Conservation (phyloP, 2,888 invertebrate species). For the Cosmia trapezina region DNA sequence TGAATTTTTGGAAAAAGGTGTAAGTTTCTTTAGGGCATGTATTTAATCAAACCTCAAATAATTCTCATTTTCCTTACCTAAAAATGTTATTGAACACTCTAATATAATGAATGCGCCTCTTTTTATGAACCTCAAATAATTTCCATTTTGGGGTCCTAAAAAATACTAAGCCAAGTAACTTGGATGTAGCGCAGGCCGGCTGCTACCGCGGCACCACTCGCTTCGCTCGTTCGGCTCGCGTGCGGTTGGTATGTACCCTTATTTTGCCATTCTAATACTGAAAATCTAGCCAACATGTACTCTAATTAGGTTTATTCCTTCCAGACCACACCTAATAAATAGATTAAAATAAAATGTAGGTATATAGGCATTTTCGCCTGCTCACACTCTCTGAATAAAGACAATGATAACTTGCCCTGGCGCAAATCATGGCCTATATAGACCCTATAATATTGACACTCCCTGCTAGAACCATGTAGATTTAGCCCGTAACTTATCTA, state of each 20-base stretch:
- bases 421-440: constrained; percentile 18
- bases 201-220: neutral
- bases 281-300: neutral
- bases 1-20: neutral
- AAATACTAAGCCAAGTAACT: too few relatives aligned
- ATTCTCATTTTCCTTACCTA: neutral
- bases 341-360: neutral
- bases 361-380: neutral
- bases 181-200: too few relatives aligned
- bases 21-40: neutral
- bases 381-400: neutral
- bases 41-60: neutral
- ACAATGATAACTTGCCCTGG: constrained; percentile 4
- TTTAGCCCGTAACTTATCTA: constrained; percentile 53
- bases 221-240: neutral
- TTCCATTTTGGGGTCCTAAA: too few relatives aligned
- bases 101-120: too few relatives aligned
- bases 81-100: neutral
- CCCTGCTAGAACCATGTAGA: constrained; percentile 38
- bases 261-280: neutral
- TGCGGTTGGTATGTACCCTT: too few relatives aligned
- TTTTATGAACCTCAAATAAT: too few relatives aligned
- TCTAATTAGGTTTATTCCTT: neutral
- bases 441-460: constrained; percentile 15
- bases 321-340: neutral